Conservation (phyloP, 2,888 invertebrate genomes). For the Dicroscelio sp. region DNA sequence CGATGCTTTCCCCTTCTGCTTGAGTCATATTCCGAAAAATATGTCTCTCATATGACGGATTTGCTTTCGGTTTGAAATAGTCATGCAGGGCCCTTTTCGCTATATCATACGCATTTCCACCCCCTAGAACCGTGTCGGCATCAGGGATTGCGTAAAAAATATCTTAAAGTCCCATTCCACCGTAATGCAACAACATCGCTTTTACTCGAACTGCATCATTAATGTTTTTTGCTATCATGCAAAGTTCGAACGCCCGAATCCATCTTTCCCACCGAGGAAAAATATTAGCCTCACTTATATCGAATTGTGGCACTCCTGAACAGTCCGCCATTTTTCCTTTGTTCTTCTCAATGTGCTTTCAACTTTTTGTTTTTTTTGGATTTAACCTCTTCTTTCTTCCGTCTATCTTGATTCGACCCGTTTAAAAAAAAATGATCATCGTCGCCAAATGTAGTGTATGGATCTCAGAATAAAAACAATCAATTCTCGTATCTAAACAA, state of each 20-base stretch:
- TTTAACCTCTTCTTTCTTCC: too few species aligned
- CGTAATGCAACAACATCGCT: conserved; percentile 39
- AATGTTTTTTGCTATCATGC: not conserved
- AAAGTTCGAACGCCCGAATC: conserved; percentile 21
- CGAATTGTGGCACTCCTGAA: too few species aligned
- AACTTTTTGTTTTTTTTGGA: too few species aligned
- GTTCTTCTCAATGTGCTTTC: too few species aligned
- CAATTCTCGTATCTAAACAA: too few species aligned
- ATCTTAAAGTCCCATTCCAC: conserved; percentile 55
- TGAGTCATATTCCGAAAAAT: conserved; percentile 86
- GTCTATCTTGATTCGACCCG: too few species aligned
- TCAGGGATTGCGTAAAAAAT: conserved; percentile 58
- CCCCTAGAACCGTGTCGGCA: conserved; percentile 5
- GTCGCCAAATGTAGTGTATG: too few species aligned
- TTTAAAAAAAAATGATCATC: too few species aligned
- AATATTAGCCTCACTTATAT: not conserved
- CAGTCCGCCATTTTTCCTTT: too few species aligned
- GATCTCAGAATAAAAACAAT: too few species aligned
- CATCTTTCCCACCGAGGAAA: conserved; percentile 51
- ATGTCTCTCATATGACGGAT: conserved; percentile 88
- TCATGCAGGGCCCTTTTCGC: conserved; percentile 26
- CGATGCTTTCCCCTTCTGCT: conserved; percentile 86
- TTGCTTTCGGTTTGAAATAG: conserved; percentile 87
- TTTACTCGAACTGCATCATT: not conserved
- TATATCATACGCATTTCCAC: conserved; percentile 33